These are phyloP conservation scores for Saxidomus purpurata DNA, from an alignment of 1,140 invertebrate genomes.

Conservation along the genomic window DNA sequence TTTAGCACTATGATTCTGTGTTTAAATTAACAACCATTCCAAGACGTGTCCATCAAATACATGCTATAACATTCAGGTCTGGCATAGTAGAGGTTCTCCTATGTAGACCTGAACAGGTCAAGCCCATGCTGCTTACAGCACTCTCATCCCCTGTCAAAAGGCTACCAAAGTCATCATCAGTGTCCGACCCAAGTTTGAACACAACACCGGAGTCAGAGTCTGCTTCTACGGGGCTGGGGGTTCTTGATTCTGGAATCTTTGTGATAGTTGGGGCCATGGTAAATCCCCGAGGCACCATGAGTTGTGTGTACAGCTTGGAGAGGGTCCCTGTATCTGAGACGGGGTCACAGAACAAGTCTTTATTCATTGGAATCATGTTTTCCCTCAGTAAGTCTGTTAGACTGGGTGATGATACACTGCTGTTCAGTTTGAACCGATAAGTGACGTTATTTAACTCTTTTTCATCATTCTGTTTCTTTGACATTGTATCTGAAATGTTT, in stretches of 20 bases:
- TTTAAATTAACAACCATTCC: no score
- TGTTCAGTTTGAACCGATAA: slow-evolving; percentile 31
- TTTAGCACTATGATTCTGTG: no score
- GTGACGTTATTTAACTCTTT: neutral
- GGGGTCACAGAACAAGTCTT: slow-evolving; percentile 11
- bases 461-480: neutral
- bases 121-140: neutral
- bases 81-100: slow-evolving; percentile 69
- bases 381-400: slow-evolving; percentile 62
- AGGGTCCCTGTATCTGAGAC: slow-evolving; percentile 15
- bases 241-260: neutral
- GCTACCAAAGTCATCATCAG: neutral
- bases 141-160: neutral
- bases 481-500: neutral
- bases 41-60: slow-evolving; percentile 50
- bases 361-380: slow-evolving; percentile 43
- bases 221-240: neutral
- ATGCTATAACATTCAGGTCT: slow-evolving; percentile 55
- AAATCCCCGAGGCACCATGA: slow-evolving; percentile 11
- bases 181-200: slow-evolving; percentile 4
- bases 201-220: slow-evolving; percentile 7
- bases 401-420: slow-evolving; percentile 61
- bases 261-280: neutral
- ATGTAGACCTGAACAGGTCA: slow-evolving; percentile 32
- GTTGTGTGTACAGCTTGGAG: slow-evolving; percentile 17